Evolutionary conservation across 2,797 vertebrate species (phyloP), one percentile per base, ranked within the genome.

Genomic region (Harpagifer antarcticus): DNA sequence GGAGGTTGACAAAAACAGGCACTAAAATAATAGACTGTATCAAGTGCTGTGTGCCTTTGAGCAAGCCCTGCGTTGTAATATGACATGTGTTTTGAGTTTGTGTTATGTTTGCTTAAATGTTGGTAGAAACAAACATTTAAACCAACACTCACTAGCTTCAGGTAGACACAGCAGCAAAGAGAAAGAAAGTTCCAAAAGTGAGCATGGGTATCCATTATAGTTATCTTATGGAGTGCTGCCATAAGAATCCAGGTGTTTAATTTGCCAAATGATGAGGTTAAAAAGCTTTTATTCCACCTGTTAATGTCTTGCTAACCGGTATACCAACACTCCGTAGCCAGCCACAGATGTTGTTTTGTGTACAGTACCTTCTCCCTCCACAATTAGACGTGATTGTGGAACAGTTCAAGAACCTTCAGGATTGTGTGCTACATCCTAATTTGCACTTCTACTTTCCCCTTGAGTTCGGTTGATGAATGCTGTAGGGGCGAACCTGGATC

Each of bases 371-470:
- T 23, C 57, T 77, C 65, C 61, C 68, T 37, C 10, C 3, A 37
- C 74, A 64, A 63, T 74, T 67, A 68, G 58, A 66, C 74, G 55
- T 48, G n/a, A 65, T 62, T 66, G 69, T 48, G 17, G 64, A 73
- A 62, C 43, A 70, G 7, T 55, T 43, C 7, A 2, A 55, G 63
- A 64, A 74, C 40, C 57, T 72, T 68, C 76, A 73, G 66, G 70
- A 72, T 75, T 50, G 69, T 63, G 53, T 52, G 60, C 72, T 70
- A 70, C 76, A 89, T 78, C 72, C 84, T 83, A 78, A 87, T 87
- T 82, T 84, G 60, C 4, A 27, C 37, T n/a, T 61, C 55, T 42
- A 14, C 58, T 23, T 68, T 40, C 13, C 78, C 70, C 75, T 19
- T 0, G 81, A 79, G 73, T 70, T 85, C 15, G 31, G 62, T 65